Evolutionary conservation across 2,888 invertebrate species (phyloP).

Genomic region (Cephus nigrinus): DNA sequence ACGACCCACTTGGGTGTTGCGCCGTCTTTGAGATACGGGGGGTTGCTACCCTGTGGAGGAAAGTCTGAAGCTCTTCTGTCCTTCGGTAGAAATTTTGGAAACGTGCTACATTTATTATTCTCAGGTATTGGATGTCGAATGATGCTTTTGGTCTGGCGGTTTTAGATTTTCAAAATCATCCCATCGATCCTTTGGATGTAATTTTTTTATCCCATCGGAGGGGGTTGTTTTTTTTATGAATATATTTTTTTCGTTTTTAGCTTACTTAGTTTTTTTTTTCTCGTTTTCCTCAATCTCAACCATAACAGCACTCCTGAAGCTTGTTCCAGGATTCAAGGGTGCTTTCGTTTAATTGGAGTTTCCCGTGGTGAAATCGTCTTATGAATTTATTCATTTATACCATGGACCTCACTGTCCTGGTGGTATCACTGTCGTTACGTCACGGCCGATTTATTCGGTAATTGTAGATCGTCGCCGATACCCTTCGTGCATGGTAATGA

Average conservation of each 20-base stretch:
- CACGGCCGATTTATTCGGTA: neutral
- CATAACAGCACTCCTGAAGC: neutral
- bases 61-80: neutral
- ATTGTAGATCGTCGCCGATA: neutral
- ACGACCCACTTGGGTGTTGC: neutral
- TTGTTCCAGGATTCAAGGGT: neutral
- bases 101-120: neutral
- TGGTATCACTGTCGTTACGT: neutral
- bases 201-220: neutral
- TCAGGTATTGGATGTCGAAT: neutral
- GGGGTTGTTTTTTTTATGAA: neutral
- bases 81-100: neutral
- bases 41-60: neutral
- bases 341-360: neutral
- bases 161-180: neutral
- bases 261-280: neutral
- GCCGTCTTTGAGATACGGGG: neutral
- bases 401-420: neutral
- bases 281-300: neutral
- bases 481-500: neutral
- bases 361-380: neutral
- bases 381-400: neutral
- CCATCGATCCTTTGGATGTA: neutral
- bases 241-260: neutral
- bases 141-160: neutral